Percentiles rank a stretch among this genome's conserved stretches.
Evolutionary conservation across 1,140 invertebrate species (phyloP).

Genomic region (Heterodera carotae): DNA sequence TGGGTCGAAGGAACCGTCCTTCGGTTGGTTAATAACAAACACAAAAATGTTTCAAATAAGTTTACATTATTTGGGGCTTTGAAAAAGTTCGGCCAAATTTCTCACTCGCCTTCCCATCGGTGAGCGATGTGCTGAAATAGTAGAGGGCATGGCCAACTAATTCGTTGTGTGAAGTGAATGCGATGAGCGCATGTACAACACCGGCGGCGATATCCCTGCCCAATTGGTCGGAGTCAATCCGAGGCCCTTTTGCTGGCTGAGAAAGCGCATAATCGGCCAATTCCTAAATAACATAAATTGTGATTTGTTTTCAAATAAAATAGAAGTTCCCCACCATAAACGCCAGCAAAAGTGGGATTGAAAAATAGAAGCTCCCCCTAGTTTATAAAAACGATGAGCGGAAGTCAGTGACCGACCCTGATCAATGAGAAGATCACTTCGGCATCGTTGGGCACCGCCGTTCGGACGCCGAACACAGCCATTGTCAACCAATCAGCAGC

Average conservation of each 20-base stretch:
- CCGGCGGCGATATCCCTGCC: background rate
- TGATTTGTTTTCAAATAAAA: too few species aligned
- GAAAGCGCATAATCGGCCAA: background rate
- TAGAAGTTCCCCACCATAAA: too few species aligned
- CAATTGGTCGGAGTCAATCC: conserved; percentile 3
- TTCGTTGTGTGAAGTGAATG: background rate
- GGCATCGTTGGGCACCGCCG: background rate
- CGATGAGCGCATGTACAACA: background rate
- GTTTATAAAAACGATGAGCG: too few species aligned
- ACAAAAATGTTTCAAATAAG: too few species aligned
- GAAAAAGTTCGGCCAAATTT: background rate
- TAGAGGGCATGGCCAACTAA: conserved; percentile 2
- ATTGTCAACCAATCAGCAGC: background rate
- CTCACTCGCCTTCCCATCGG: conserved; percentile 3
- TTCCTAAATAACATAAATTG: background rate
- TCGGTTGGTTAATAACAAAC: too few species aligned
- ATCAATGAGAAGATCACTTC: background rate
- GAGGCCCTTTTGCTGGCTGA: background rate
- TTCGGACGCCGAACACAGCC: background rate
- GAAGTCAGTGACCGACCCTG: background rate
- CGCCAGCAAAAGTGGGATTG: too few species aligned
- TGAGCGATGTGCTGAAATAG: background rate
- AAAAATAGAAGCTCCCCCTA: too few species aligned
- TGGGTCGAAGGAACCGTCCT: too few species aligned
- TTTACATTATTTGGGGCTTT: too few species aligned